These are phyloP conservation scores for Argyresthia albistria DNA, from an alignment of 2,888 invertebrate species.

Conservation along the genomic window DNA sequence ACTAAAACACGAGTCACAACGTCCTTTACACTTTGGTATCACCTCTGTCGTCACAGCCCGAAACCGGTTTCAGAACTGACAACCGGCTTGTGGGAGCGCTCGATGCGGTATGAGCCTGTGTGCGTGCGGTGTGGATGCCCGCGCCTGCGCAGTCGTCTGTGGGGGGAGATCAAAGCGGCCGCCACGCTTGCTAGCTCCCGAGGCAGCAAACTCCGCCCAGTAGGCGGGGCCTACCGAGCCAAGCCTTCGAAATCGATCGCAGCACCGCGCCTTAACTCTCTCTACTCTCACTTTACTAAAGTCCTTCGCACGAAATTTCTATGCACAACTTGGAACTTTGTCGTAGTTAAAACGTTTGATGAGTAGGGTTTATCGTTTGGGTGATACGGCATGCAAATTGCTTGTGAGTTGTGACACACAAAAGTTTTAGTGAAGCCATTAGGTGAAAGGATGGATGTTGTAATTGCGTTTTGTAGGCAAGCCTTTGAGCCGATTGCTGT, in stretches of 20 bases:
- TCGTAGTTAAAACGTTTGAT: conserved; percentile 16
- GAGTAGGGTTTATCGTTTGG: conserved; percentile 30
- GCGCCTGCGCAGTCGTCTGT: conserved; percentile 37
- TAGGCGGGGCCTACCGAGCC: conserved; percentile 57
- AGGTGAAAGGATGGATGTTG: conserved; percentile 57
- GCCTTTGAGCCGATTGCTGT: conserved; percentile 45
- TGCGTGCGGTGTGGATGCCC: conserved; percentile 50
- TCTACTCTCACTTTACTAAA: conserved; percentile 19
- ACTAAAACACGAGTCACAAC: conserved; percentile 46
- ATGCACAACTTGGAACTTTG: conserved; percentile 27
- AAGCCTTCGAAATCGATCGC: conserved; percentile 65
- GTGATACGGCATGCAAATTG: conserved; percentile 48
- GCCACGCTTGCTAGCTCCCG: conserved; percentile 53
- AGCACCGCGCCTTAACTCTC: conserved; percentile 39
- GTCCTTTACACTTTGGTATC: conserved; percentile 41
- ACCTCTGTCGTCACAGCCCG: conserved; percentile 47
- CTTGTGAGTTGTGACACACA: conserved; percentile 42
- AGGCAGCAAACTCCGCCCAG: conserved; percentile 62
- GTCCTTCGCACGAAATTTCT: conserved; percentile 24
- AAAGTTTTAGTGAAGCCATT: conserved; percentile 51
- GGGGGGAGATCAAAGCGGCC: conserved; percentile 58
- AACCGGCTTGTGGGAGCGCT: conserved; percentile 66
- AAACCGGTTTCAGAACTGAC: conserved; percentile 62
- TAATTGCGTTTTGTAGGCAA: conserved; percentile 68
- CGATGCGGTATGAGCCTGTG: conserved; percentile 65